phyloP scores from a whole-genome alignment of 2,113 vertebrate species.

The Solea senegalensis region DNA sequence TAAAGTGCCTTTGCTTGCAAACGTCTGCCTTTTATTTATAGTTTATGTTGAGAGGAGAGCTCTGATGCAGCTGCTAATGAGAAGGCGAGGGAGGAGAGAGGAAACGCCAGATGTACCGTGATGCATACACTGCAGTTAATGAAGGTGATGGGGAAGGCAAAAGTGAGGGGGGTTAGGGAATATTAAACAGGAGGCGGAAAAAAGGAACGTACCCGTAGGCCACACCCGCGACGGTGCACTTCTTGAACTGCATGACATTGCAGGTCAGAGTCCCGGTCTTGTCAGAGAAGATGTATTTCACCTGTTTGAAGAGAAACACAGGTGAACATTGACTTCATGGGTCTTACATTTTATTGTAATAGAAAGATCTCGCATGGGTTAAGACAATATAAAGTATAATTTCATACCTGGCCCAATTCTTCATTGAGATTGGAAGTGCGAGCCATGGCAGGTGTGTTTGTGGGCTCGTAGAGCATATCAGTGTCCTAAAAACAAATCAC shows the following conservation, averaged over 20 bases:
- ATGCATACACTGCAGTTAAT: conserved; percentile 67
- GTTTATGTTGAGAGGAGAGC: conserved; percentile 60
- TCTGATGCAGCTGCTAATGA: conserved; percentile 74
- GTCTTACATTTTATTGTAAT: background rate
- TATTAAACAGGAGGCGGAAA: conserved; percentile 1
- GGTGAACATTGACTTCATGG: background rate
- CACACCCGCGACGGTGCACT: conserved; percentile 94
- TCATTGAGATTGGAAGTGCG: conserved; percentile 98
- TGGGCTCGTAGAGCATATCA: conserved; percentile 95
- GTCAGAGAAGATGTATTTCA: conserved; percentile 99
- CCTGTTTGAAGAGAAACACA: conserved; percentile 77
- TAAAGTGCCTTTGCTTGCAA: conserved; percentile 45
- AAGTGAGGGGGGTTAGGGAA: background rate
- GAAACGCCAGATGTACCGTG: conserved; percentile 57
- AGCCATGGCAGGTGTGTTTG: conserved; percentile 94
- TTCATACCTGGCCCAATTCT: conserved; percentile 94
- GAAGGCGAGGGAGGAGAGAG: conserved; percentile 45
- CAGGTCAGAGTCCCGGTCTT: conserved; percentile 99
- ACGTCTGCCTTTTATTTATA: conserved; percentile 74
- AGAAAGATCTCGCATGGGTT: background rate
- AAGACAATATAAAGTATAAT: background rate
- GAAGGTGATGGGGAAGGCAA: conserved; percentile 38
- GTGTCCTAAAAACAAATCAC: conserved; percentile 83
- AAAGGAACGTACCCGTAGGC: conserved; percentile 90
- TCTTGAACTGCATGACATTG: conserved; percentile 99